Evolutionary conservation across 2,797 vertebrate species (phyloP), one percentile per base, ranked within the genome.

Genomic region (Labroides dimidiatus): DNA sequence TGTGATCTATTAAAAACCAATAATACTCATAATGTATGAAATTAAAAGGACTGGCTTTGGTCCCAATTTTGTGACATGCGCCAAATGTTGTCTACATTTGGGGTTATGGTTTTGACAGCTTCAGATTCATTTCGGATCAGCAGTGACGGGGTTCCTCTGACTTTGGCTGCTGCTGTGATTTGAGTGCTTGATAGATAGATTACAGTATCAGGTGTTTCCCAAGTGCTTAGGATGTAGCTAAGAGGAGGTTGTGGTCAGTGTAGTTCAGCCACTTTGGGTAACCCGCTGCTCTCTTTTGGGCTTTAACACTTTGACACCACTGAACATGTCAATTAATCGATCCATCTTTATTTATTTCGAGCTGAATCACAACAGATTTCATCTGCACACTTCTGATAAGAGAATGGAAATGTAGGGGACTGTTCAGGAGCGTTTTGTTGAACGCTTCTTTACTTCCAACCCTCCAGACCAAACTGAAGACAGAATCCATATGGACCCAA

Each of bases 121-220:
- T 62, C 36, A 49, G 33, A 27, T 69, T 75, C 10, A 17, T 50
- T 69, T 23, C 30, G 43, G 74, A 36, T 57, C 43, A 44, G 44
- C 23, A 12, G 45, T 52, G 42, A 58, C 61, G 45, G 66, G 61
- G 45, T 67, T 53, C 61, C 10, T 57, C 62, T 63, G 72, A 68
- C 52, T 66, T 55, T 47, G 88, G 74, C 88, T 87, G 79, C 80
- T 87, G 52, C 87, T 87, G 78, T 72, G 85, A 85, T 87, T 80
- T 19, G 63, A 61, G 80, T 17, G 84, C 73, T 84, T 89, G 87
- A 77, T 64, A 84, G 69, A 78, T 80, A 77, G 64, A 86, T 79
- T 80, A 65, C 71, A 74, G 72, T 77, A 86, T 88, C 72, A 75
- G 64, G 61, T 75, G 77, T 83, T 78, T 78, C 67, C 58, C 67